Base-by-base conservation (phyloP, 2,888 invertebrate genomes). In the Chloromyia formosa region DNA sequence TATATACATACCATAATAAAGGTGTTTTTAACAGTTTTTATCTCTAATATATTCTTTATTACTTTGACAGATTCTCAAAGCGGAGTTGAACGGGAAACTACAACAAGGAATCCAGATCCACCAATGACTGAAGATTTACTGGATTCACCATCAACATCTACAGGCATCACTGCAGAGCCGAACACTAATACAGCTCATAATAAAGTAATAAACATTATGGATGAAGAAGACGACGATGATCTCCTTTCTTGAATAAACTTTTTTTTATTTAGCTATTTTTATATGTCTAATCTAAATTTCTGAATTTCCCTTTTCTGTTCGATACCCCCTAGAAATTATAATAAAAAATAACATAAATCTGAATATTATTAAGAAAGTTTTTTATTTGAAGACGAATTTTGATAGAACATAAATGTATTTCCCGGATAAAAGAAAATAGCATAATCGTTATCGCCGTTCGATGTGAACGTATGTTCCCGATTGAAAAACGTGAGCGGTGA, bases 371-470 rank as follows among this genome's bases (percentile, higher is more conserved):
- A 62, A 5, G 22, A 49, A 14, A 45, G 66, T n/a, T 49, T 66
- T 71, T 71, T 71, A 71, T 58, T 71, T 18, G 71, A 71, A 58
- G 73, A 73, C 2, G 60, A 73, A 68, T 78, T 76, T 73, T 78
- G 71, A 58, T 78, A 77, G 1, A 69, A 75, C 12, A 78, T 66
- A 72, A 53, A 79, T 68, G 75, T 62, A 9, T 75, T 66, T 60
- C 76, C 56, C 14, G 83, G 80, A 76, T 83, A 82, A 77, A 88
- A 80, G 74, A 88, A 80, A 54, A 87, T 78, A 20, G 86, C 83
- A 76, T 85, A 87, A 74, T 86, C 86, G 80, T 88, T 88, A 78
- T 88, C 87, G 62, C 88, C 87, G 78, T 87, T 87, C 0, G 83
- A 83, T 74, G 82, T 84, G 78, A 84, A 88, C 76, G 82, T 82